These are phyloP conservation scores for Dusona sp. DNA, from an alignment of 2,888 invertebrate genomes.

Conservation along the genomic window DNA sequence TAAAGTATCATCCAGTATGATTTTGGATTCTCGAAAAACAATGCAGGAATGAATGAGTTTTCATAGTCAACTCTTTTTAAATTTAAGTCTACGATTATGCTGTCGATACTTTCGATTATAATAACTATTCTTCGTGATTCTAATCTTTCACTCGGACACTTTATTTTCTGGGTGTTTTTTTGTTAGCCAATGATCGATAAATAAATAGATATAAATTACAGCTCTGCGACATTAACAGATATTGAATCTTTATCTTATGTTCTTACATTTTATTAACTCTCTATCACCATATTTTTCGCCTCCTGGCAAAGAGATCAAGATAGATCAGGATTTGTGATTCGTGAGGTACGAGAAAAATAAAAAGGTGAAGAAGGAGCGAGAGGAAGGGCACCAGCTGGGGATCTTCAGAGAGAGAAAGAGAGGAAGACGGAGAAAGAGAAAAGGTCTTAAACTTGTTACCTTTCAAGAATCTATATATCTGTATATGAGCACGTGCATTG, in stretches of 20 bases:
- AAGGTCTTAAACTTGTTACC: constrained; percentile 36
- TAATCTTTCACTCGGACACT: not conserved
- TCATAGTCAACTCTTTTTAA: no score
- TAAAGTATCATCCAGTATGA: no score
- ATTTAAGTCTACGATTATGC: not conserved
- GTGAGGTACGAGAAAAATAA: constrained; percentile 38
- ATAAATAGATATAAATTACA: constrained; percentile 6
- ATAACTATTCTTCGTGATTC: not conserved
- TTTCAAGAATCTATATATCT: constrained; percentile 15
- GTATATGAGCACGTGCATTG: not conserved
- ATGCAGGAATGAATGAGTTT: not conserved
- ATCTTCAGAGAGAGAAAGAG: not conserved
- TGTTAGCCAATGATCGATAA: constrained; percentile 1
- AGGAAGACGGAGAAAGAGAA: not conserved
- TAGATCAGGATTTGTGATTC: constrained; percentile 64
- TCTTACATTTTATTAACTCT: constrained; percentile 30
- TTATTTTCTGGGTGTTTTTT: not conserved
- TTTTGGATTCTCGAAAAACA: not conserved
- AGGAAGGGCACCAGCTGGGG: not conserved
- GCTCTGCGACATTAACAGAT: not conserved
- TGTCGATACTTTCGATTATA: not conserved
- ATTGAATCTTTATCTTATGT: constrained; percentile 32
- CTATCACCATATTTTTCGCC: constrained; percentile 50
- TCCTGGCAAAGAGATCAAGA: constrained; percentile 48
- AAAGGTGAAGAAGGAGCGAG: constrained; percentile 6